A percentile compares a stretch with the other conserved stretches of the same genome.
These are phyloP conservation scores for Rhagonycha lutea DNA, from an alignment of 2,888 invertebrate species.

Conservation along the genomic window DNA sequence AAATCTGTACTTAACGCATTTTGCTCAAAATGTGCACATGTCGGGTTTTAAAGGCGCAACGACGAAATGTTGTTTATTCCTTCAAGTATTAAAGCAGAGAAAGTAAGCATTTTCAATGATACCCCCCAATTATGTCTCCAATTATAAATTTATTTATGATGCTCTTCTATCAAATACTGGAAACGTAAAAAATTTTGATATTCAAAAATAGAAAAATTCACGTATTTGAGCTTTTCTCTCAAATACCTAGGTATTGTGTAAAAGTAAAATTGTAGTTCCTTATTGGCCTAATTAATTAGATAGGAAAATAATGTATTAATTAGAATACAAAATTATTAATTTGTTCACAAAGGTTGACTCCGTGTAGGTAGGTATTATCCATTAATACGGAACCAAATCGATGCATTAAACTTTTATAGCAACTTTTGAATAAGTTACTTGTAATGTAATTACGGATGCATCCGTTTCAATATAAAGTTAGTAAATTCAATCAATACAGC, in stretches of 20 bases:
- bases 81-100: too few relatives aligned
- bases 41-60: too few relatives aligned
- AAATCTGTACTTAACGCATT: too few relatives aligned
- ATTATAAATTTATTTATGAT: not conserved
- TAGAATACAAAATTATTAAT: not conserved
- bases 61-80: too few relatives aligned
- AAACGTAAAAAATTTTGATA: not conserved
- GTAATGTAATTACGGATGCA: not conserved
- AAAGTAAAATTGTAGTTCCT: not conserved
- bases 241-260: not conserved
- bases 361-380: not conserved
- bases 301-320: too few relatives aligned
- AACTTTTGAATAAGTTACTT: slow-evolving; percentile 1
- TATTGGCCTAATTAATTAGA: not conserved
- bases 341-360: not conserved
- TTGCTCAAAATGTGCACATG: too few relatives aligned
- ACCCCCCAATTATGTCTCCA: not conserved
- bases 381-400: not conserved
- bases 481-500: slow-evolving; percentile 2
- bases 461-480: not conserved
- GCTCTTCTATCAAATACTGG: not conserved
- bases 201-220: not conserved
- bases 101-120: not conserved
- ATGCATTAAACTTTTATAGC: not conserved
- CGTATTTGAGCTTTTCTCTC: not conserved